These are phyloP conservation scores for Caenorhabditis imperialis DNA, from an alignment of 2,888 invertebrate species.

Conservation along the genomic window DNA sequence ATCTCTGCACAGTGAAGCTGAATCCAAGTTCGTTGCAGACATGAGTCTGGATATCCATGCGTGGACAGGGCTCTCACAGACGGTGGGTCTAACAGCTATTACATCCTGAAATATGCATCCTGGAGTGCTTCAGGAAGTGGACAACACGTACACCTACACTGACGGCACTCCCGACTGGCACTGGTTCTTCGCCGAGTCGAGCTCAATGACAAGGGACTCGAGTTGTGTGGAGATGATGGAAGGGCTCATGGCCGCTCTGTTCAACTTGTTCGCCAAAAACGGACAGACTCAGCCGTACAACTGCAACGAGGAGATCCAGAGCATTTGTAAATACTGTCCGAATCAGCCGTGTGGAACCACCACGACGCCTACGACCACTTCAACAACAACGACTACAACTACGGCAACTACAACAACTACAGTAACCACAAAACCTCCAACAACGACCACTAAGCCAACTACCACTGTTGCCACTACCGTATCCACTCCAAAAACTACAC, in stretches of 20 bases:
- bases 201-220: neutral
- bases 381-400: neutral
- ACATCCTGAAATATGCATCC: too few relatives aligned
- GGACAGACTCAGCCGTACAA: slow-evolving; percentile 19
- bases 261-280: neutral
- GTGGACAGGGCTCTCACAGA: slow-evolving; percentile 27
- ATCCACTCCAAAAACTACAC: neutral
- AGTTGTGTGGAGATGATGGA: slow-evolving; percentile 29
- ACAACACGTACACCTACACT: slow-evolving; percentile 25
- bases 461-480: neutral
- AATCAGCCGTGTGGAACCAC: slow-evolving; percentile 1
- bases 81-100: too few relatives aligned
- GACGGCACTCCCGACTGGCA: slow-evolving; percentile 30
- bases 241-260: slow-evolving; percentile 11
- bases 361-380: slow-evolving; percentile 11
- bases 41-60: slow-evolving; percentile 10
- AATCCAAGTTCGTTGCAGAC: slow-evolving; percentile 8
- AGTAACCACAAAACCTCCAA: neutral
- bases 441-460: neutral
- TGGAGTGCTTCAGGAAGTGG: slow-evolving; percentile 17
- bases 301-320: slow-evolving; percentile 16
- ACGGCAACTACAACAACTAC: neutral
- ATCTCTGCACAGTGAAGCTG: slow-evolving; percentile 22
- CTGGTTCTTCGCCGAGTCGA: slow-evolving; percentile 16
- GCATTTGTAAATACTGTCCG: slow-evolving; percentile 24